Percentiles rank a stretch among this genome's conserved stretches.
Conservation (phyloP, 1,140 invertebrate genomes). For the Bombus soroeensis region DNA sequence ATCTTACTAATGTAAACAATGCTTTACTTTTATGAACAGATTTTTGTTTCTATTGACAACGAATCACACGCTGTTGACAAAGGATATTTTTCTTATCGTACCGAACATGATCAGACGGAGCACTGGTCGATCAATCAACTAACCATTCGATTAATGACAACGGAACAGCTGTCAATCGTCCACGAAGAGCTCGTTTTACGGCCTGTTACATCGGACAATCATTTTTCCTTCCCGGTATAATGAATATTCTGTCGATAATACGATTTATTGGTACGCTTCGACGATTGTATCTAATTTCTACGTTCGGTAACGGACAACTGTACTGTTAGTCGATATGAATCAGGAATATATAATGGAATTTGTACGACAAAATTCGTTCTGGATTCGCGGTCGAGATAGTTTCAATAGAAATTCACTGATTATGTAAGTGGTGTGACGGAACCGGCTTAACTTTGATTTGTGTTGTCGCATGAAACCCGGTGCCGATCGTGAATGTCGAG, state of each 20-base stretch:
- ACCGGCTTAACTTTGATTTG: constrained; percentile 51
- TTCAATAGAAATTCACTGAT: constrained; percentile 22
- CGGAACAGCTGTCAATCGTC: not conserved
- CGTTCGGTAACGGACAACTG: constrained; percentile 20
- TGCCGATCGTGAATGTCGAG: constrained; percentile 29
- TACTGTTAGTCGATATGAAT: constrained; percentile 27
- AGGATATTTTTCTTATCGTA: not conserved
- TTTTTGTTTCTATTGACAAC: not conserved
- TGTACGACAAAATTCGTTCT: not conserved
- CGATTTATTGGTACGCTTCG: not conserved
- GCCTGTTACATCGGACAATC: too few relatives aligned
- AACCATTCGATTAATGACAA: not conserved
- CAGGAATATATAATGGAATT: constrained; percentile 28
- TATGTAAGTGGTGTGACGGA: constrained; percentile 58
- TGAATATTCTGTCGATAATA: not conserved
- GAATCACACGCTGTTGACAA: not conserved
- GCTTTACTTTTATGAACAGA: not conserved
- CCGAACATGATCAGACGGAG: not conserved
- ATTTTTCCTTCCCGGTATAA: not conserved
- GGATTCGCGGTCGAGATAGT: not conserved
- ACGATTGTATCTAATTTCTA: constrained; percentile 30
- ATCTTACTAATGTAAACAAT: not conserved
- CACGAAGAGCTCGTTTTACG: not conserved
- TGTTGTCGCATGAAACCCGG: constrained; percentile 16
- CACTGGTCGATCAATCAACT: not conserved